phyloP scores from a whole-genome alignment of 2,888 invertebrate genomes.

The Dendrolimus pini region DNA sequence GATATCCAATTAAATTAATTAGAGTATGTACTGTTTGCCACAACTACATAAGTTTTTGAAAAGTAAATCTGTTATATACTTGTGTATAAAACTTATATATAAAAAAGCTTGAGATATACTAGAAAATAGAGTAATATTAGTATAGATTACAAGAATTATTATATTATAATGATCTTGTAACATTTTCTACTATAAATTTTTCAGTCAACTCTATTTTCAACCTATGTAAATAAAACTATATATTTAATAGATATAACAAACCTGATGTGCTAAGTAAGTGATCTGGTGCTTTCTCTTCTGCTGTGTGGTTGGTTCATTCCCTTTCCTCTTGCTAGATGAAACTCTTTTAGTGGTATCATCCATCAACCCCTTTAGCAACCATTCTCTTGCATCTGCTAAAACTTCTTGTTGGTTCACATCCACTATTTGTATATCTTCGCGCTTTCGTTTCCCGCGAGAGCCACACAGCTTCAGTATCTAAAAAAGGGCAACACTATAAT shows the following conservation, averaged over 20 bases:
- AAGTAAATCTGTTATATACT: too few relatives aligned
- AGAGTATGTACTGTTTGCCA: too few relatives aligned
- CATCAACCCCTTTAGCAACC: conserved; percentile 87
- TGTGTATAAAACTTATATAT: too few relatives aligned
- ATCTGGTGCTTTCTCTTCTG: conserved; percentile 96
- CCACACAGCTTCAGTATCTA: conserved; percentile 83
- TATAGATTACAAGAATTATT: too few relatives aligned
- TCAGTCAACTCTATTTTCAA: too few relatives aligned
- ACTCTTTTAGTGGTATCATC: conserved; percentile 79
- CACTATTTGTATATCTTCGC: conserved; percentile 84
- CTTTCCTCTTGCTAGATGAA: conserved; percentile 73
- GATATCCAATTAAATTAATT: too few relatives aligned
- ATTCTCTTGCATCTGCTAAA: conserved; percentile 86
- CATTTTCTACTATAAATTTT: too few relatives aligned
- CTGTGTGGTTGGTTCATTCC: conserved; percentile 78
- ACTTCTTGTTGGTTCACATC: conserved; percentile 90
- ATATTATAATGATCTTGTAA: too few relatives aligned
- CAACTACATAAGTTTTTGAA: too few relatives aligned
- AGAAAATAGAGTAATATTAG: too few relatives aligned
- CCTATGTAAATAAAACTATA: not conserved
- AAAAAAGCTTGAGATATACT: too few relatives aligned
- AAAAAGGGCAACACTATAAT: conserved; percentile 5
- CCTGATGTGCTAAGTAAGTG: conserved; percentile 93
- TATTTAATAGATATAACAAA: conserved; percentile 22
- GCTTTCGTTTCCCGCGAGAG: conserved; percentile 77